Conservation (phyloP, 2,888 invertebrate species). For the Unio pictorum region DNA sequence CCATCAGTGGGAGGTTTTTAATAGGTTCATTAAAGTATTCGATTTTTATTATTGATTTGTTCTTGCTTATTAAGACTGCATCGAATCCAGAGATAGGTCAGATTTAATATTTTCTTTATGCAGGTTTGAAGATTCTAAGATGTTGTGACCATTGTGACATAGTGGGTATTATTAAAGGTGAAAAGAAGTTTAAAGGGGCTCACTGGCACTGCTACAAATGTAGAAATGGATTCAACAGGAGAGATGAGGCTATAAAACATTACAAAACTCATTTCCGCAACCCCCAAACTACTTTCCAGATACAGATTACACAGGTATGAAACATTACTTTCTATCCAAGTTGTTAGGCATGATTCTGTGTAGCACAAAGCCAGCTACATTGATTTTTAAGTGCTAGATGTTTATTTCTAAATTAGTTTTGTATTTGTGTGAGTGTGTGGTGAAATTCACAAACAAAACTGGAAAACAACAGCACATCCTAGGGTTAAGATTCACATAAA, state of each 20-base stretch:
- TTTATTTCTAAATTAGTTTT: too few species aligned
- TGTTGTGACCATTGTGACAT: slow-evolving; percentile 71
- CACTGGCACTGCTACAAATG: slow-evolving; percentile 72
- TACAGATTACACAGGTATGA: slow-evolving; percentile 67
- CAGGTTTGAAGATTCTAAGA: slow-evolving; percentile 69
- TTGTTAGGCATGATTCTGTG: not conserved
- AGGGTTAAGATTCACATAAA: too few species aligned
- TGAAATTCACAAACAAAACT: too few species aligned
- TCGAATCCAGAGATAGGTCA: not conserved
- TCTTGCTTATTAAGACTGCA: not conserved
- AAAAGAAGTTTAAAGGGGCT: slow-evolving; percentile 70
- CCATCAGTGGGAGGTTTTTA: not conserved
- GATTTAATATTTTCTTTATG: slow-evolving; percentile 4
- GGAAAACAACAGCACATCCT: too few species aligned
- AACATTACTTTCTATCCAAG: not conserved
- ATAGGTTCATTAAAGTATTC: not conserved
- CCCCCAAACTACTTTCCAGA: slow-evolving; percentile 71
- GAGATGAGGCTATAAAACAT: slow-evolving; percentile 71
- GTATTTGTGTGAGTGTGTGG: too few species aligned
- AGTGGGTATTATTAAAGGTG: slow-evolving; percentile 71
- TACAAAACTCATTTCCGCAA: slow-evolving; percentile 71
- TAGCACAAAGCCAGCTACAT: not conserved
- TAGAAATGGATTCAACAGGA: slow-evolving; percentile 69
- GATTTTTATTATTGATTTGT: not conserved
- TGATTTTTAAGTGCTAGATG: slow-evolving; percentile 12